phyloP scores from a whole-genome alignment of 2,113 vertebrate species.

The Limanda limanda region DNA sequence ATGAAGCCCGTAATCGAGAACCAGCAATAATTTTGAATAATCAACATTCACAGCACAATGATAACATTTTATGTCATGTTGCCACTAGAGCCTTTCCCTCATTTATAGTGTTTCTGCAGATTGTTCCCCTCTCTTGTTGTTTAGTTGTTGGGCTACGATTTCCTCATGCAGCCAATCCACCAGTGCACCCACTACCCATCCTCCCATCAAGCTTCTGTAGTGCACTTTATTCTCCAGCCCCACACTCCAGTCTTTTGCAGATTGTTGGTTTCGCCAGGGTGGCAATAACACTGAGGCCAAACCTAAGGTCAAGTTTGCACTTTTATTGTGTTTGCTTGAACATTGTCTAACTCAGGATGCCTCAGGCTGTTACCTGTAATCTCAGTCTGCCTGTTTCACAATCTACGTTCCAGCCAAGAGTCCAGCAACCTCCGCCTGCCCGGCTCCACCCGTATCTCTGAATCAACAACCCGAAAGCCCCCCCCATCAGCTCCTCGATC shows the following conservation, averaged over 20 bases:
- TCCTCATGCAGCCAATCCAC: background rate
- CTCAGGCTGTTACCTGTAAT: background rate
- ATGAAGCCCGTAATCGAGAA: too few species aligned
- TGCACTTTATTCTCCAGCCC: background rate
- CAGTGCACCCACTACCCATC: too few species aligned
- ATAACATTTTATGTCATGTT: too few species aligned
- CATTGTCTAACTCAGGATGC: background rate
- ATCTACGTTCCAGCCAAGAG: background rate
- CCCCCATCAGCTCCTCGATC: background rate
- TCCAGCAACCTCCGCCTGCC: background rate
- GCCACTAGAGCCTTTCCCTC: too few species aligned
- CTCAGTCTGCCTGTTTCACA: background rate
- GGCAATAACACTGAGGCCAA: background rate
- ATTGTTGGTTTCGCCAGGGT: background rate
- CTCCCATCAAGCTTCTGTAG: background rate
- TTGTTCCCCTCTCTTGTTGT: background rate
- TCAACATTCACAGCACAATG: too few species aligned
- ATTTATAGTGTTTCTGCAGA: too few species aligned
- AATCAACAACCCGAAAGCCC: background rate
- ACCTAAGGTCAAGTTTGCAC: background rate
- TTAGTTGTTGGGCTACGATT: background rate
- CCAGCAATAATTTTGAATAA: too few species aligned
- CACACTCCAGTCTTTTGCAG: background rate
- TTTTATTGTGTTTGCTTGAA: background rate
- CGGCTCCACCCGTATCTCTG: background rate